phyloP scores from a whole-genome alignment of 2,888 invertebrate species.

The Agriopis marginaria region DNA sequence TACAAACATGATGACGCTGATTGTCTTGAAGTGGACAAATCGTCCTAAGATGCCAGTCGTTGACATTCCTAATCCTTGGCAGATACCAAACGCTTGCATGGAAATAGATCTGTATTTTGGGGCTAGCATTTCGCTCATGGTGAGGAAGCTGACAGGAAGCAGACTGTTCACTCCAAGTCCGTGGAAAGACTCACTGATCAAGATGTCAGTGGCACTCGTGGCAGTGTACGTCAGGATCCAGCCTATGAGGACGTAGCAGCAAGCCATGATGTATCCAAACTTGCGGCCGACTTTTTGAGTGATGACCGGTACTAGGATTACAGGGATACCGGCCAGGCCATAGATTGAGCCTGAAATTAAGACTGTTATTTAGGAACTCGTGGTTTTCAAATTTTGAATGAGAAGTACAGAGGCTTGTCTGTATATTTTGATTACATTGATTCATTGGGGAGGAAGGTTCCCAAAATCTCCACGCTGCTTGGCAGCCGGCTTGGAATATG shows the following conservation, averaged over 20 bases:
- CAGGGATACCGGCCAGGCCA: slow-evolving; percentile 28
- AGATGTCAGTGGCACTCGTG: slow-evolving; percentile 8
- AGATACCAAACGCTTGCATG: slow-evolving; percentile 21
- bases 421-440: too few species aligned
- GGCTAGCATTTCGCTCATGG: slow-evolving; percentile 31
- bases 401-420: too few species aligned
- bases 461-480: too few species aligned
- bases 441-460: too few species aligned
- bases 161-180: slow-evolving; percentile 28
- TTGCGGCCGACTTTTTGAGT: slow-evolving; percentile 29
- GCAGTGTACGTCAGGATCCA: slow-evolving; percentile 30
- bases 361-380: neutral
- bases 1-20: slow-evolving; percentile 18
- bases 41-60: slow-evolving; percentile 18
- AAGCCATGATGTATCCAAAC: slow-evolving; percentile 23
- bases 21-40: slow-evolving; percentile 24
- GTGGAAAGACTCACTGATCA: slow-evolving; percentile 29
- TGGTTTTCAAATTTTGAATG: too few species aligned
- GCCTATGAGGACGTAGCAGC: slow-evolving; percentile 25
- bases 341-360: slow-evolving; percentile 30
- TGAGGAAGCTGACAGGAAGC: slow-evolving; percentile 21
- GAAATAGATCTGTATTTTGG: slow-evolving; percentile 26
- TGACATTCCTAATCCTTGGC: slow-evolving; percentile 21
- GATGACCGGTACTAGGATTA: slow-evolving; percentile 25
- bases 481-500: too few species aligned